Evolutionary conservation across 2,888 invertebrate species (phyloP).

Genomic region (Hirtodrosophila cameraria): DNA sequence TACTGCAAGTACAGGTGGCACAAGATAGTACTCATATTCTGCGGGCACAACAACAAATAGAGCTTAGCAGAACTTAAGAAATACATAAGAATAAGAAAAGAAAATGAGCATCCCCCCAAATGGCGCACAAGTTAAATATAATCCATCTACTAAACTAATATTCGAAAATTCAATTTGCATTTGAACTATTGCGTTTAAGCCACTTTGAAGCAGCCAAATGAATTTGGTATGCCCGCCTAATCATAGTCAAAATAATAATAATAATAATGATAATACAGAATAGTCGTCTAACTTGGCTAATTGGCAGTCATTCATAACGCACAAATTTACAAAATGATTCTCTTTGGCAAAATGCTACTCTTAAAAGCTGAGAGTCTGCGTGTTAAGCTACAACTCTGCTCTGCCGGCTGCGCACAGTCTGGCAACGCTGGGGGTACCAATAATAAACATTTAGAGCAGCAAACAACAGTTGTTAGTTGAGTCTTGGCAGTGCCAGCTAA

Average conservation of each 20-base stretch:
- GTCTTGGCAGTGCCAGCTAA: slow-evolving; percentile 27
- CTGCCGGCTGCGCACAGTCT: slow-evolving; percentile 18
- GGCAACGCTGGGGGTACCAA: slow-evolving; percentile 44
- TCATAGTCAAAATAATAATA: slow-evolving; percentile 38
- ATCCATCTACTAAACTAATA: slow-evolving; percentile 11
- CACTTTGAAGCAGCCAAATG: slow-evolving; percentile 4
- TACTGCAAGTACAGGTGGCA: too few relatives aligned
- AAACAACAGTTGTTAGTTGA: slow-evolving; percentile 67
- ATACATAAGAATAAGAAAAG: slow-evolving; percentile 11
- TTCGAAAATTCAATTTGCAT: slow-evolving; percentile 41
- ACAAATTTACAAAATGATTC: slow-evolving; percentile 2
- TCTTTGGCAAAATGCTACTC: slow-evolving; percentile 18
- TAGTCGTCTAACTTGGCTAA: slow-evolving; percentile 53
- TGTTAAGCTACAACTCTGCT: slow-evolving; percentile 13
- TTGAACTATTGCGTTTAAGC: slow-evolving; percentile 24
- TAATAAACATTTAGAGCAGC: slow-evolving; percentile 45
- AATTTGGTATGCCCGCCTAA: slow-evolving; percentile 29
- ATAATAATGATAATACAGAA: slow-evolving; percentile 56
- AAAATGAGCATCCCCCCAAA: slow-evolving; percentile 1
- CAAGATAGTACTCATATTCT: not conserved
- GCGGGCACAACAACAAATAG: too few relatives aligned
- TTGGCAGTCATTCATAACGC: slow-evolving; percentile 68
- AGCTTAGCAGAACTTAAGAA: slow-evolving; percentile 33
- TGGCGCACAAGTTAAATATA: not conserved
- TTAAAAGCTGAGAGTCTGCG: slow-evolving; percentile 41